Percentiles rank a stretch among this genome's conserved stretches.
Evolutionary conservation across 2,113 vertebrate genomes (phyloP).

Genomic region (Rhea pennata): DNA sequence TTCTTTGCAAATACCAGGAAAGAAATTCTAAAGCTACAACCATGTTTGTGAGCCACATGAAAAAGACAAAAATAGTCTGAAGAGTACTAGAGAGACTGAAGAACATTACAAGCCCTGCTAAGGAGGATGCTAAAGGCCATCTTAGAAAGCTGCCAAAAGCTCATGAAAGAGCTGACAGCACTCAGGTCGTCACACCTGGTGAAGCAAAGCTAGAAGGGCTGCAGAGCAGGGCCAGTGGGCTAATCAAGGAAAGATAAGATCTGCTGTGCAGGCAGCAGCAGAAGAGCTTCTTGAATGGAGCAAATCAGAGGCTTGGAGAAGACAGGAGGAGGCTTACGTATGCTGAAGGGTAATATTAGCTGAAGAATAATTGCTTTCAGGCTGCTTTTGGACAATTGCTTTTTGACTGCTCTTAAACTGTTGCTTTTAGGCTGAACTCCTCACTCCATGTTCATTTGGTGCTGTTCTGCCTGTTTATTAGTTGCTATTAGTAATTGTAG

Average conservation of each 20-base stretch:
- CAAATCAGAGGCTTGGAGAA: conserved; percentile 32
- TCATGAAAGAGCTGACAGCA: not conserved
- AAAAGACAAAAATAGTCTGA: not conserved
- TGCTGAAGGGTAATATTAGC: not conserved
- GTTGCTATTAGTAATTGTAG: conserved; percentile 10
- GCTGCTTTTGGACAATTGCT: not conserved
- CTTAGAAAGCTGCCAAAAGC: not conserved
- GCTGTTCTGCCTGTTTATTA: conserved; percentile 26
- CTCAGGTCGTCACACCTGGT: not conserved
- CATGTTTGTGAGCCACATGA: not conserved
- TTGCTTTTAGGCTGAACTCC: conserved; percentile 39
- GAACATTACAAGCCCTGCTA: not conserved
- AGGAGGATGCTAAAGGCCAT: not conserved
- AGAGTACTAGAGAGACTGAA: not conserved
- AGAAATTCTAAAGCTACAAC: not conserved
- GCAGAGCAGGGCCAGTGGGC: rapidly evolving
- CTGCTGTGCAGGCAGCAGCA: not conserved
- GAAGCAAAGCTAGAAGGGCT: not conserved
- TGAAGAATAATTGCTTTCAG: conserved; percentile 53
- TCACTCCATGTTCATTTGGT: not conserved
- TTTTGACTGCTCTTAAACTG: not conserved
- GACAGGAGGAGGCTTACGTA: conserved; percentile 11
- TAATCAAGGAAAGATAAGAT: not conserved
- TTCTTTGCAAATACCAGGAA: not conserved
- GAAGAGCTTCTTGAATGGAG: not conserved